Evolutionary conservation across 2,888 invertebrate species (phyloP).

Genomic region (Aphodius granarius): DNA sequence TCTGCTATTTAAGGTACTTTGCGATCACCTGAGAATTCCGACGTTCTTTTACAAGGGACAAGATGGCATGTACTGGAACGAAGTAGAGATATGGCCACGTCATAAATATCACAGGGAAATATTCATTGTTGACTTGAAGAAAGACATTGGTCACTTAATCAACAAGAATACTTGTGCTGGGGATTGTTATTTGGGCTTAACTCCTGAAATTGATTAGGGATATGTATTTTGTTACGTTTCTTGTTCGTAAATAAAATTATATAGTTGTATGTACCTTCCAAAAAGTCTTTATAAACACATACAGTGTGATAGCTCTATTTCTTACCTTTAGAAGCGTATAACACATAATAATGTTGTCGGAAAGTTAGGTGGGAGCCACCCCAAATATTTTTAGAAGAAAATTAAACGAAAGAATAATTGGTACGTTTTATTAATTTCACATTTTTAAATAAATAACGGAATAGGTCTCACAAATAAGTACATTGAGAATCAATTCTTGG

Average conservation of each 20-base stretch:
- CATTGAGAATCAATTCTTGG: background rate
- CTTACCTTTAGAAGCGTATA: too few species aligned
- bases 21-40: slow-evolving; percentile 56
- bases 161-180: slow-evolving; percentile 50
- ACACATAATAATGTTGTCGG: too few species aligned
- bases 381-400: too few species aligned
- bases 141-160: slow-evolving; percentile 52
- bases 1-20: slow-evolving; percentile 59
- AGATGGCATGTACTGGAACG: slow-evolving; percentile 53
- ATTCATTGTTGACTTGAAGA: slow-evolving; percentile 56
- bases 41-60: slow-evolving; percentile 52
- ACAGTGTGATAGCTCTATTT: too few species aligned
- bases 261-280: too few species aligned
- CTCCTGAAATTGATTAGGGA: background rate
- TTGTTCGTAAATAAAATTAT: background rate
- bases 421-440: too few species aligned
- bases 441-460: too few species aligned
- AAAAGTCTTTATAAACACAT: too few species aligned
- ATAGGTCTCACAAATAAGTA: too few species aligned
- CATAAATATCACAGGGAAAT: slow-evolving; percentile 38
- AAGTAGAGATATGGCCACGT: slow-evolving; percentile 40
- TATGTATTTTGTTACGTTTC: background rate
- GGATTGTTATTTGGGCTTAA: slow-evolving; percentile 44
- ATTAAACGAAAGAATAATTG: too few species aligned
- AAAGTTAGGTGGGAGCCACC: too few species aligned